Conservation (phyloP, 2,888 invertebrate species). For the Trachelus iudaicus region DNA sequence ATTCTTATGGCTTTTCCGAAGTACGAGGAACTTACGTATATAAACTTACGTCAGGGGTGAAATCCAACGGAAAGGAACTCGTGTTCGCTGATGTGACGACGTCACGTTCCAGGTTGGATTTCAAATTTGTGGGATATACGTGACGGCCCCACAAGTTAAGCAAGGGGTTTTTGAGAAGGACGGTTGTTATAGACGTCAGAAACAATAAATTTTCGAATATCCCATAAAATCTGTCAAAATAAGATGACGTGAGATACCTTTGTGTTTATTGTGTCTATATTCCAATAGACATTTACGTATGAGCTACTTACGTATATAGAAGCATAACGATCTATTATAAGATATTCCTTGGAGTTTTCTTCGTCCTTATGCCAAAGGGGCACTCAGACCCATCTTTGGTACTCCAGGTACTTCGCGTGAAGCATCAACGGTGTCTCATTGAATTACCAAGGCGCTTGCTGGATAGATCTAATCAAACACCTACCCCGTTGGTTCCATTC, state of each 20-base stretch:
- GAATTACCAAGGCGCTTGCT: neutral
- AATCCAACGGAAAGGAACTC: neutral
- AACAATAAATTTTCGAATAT: neutral
- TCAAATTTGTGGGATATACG: neutral
- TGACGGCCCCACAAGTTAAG: neutral
- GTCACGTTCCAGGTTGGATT: neutral
- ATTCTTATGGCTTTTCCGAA: neutral
- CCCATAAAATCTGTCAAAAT: neutral
- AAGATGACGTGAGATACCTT: neutral
- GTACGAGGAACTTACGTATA: neutral
- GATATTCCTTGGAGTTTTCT: neutral
- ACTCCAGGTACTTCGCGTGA: neutral
- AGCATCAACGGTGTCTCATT: neutral
- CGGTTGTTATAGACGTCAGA: neutral
- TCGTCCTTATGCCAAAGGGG: neutral
- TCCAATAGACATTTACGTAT: neutral
- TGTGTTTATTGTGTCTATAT: neutral
- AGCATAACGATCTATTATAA: neutral
- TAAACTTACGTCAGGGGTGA: neutral
- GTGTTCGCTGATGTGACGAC: neutral
- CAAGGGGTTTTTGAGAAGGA: neutral
- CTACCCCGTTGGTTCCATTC: neutral
- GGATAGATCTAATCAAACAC: neutral
- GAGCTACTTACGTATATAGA: neutral
- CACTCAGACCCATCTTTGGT: neutral